Evolutionary conservation across 2,797 vertebrate species (phyloP).

Genomic region (Sebastes taczanowskii): DNA sequence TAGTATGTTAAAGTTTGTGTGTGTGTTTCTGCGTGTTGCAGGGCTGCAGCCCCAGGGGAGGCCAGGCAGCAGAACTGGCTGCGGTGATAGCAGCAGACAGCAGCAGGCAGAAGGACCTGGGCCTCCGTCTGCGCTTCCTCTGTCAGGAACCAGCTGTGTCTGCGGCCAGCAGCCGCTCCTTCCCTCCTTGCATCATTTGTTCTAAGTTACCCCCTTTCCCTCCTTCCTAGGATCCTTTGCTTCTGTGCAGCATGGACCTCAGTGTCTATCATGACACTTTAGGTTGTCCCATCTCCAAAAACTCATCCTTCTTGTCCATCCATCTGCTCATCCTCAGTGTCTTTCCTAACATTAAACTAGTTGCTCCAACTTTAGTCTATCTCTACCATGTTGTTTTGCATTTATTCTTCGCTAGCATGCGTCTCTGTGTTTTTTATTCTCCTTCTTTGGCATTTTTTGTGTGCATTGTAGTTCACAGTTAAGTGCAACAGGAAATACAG

Average conservation of each 20-base stretch:
- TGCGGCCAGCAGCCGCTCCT: conserved; percentile 64
- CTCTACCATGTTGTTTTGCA: not conserved
- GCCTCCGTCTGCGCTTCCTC: conserved; percentile 85
- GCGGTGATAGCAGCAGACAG: conserved; percentile 79
- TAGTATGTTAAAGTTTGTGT: conserved; percentile 40
- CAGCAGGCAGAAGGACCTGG: conserved; percentile 59
- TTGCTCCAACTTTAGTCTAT: not conserved
- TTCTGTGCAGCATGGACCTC: conserved; percentile 40
- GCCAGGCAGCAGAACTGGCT: conserved; percentile 77
- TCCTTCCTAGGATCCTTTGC: conserved; percentile 19
- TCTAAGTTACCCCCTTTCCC: not conserved
- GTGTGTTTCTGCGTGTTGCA: conserved; percentile 44
- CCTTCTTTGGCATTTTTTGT: not conserved
- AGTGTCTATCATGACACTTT: not conserved
- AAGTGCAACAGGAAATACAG: not conserved
- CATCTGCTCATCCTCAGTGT: not conserved
- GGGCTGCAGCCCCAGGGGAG: conserved; percentile 75
- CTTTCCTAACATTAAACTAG: not conserved
- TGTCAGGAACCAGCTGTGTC: conserved; percentile 94
- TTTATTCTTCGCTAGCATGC: not conserved
- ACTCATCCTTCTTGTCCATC: not conserved
- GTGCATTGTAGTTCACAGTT: not conserved
- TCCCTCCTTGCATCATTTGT: conserved; percentile 34
- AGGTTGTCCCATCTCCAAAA: not conserved
- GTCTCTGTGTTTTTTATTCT: not conserved